Evolutionary conservation across 2,888 invertebrate species (phyloP).

Genomic region (Agrotis puta): DNA sequence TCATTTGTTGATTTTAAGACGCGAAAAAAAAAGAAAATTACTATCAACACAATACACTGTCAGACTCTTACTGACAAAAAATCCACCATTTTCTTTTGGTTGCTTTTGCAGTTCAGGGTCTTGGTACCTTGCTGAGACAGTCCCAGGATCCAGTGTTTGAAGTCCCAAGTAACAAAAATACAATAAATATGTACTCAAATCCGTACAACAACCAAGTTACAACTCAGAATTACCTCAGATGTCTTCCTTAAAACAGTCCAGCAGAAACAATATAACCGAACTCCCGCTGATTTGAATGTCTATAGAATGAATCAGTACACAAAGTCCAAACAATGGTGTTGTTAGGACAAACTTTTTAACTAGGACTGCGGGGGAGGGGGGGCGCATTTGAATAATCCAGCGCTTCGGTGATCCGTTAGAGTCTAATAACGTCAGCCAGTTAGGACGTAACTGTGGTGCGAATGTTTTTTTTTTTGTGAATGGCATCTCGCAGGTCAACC

Average conservation of each 20-base stretch:
- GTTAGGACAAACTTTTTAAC: constrained; percentile 66
- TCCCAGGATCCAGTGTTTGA: neutral
- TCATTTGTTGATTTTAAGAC: too few relatives aligned
- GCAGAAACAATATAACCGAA: constrained; percentile 46
- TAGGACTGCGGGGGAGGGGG: constrained; percentile 58
- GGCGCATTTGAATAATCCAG: constrained; percentile 70
- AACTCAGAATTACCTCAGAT: constrained; percentile 13
- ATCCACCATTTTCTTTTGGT: too few relatives aligned
- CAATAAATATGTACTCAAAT: neutral
- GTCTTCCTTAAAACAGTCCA: constrained; percentile 22
- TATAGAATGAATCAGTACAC: constrained; percentile 64
- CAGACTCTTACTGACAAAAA: too few relatives aligned
- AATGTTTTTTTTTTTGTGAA: too few relatives aligned
- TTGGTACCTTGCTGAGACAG: too few relatives aligned
- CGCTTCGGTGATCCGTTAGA: constrained; percentile 67
- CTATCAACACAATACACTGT: too few relatives aligned
- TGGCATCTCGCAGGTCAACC: too few relatives aligned
- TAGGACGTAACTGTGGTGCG: constrained; percentile 53
- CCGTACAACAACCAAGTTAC: neutral
- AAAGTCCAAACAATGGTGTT: constrained; percentile 64
- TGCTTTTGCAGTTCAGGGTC: too few relatives aligned
- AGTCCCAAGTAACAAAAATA: neutral
- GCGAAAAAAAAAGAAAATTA: too few relatives aligned
- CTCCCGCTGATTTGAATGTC: constrained; percentile 58
- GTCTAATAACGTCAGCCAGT: constrained; percentile 63